Evolutionary conservation across 2,113 vertebrate species (phyloP).

Genomic region (Tretioscincus oriximinensis): DNA sequence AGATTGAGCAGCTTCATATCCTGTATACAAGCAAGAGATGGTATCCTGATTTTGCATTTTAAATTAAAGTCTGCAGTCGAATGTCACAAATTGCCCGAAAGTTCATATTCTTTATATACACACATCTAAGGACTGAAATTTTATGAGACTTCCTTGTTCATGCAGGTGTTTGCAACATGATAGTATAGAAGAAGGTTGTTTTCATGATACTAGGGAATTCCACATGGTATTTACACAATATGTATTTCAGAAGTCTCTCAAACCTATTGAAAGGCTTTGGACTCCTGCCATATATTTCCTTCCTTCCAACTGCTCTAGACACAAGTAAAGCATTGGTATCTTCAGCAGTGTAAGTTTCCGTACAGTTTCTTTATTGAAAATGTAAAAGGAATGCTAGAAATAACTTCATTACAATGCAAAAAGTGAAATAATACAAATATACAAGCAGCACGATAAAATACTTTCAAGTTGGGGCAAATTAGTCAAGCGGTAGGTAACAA

Average conservation of each 20-base stretch:
- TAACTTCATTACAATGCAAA: too few relatives aligned
- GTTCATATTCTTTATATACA: neutral
- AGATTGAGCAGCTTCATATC: neutral
- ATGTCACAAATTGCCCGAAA: neutral
- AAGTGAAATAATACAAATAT: too few relatives aligned
- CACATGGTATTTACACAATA: too few relatives aligned
- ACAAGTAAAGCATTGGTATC: too few relatives aligned
- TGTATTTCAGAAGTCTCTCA: neutral
- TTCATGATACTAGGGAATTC: neutral
- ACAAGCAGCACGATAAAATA: too few relatives aligned
- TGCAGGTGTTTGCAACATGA: neutral
- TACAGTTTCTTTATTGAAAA: too few relatives aligned
- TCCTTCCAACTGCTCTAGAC: too few relatives aligned
- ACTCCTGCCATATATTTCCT: neutral
- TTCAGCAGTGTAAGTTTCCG: too few relatives aligned
- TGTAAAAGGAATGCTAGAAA: too few relatives aligned
- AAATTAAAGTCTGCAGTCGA: neutral
- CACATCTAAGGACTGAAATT: neutral
- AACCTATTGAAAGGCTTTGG: neutral
- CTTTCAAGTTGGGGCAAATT: too few relatives aligned
- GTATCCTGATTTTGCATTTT: neutral
- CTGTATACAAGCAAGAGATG: neutral
- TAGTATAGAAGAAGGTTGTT: neutral
- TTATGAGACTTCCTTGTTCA: neutral
- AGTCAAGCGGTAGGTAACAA: too few relatives aligned